Evolutionary conservation across 1,140 invertebrate genomes (phyloP), one percentile per base, ranked within the genome.

Genomic region (Neodiprion pinetum): DNA sequence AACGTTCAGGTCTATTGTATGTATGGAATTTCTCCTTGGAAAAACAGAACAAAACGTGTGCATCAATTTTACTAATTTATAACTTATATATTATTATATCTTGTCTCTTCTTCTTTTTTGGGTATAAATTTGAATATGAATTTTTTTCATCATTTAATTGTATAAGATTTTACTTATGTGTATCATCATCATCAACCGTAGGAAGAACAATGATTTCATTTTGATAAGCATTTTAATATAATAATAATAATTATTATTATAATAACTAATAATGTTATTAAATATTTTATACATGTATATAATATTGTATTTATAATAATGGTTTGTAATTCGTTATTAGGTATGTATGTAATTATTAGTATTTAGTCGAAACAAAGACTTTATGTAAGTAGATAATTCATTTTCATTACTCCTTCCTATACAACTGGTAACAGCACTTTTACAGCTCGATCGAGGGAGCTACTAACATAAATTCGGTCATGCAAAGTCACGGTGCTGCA

Each of bases 261-360:
- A 71, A 73, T 76, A 81, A 77, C 74, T 79, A 81, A 79, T 80
- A 81, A 80, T 82, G 75, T 82, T 80, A 82, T 83, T 81, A 83
- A 83, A 83, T 83, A 83, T 82, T 79, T 82, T 83, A 76, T 83
- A 83, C 81, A 83, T 81, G 67, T 81, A 82, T 75, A 82, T 82
- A 78, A 72, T 75, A 74, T 78, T 80, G 78, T 77, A 81, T 82
- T 82, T 78, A 76, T 81, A 82, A 82, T 80, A 72, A 73, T 70
- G 71, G 72, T 80, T 82, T 75, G 71, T 75, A 74, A 70, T 76
- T 79, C 73, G 81, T 73, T 67, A 76, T 79, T 81, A 75, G 50
- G 73, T 67, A 80, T 70, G 73, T 67, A 80, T 70, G 73, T 75
- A 77, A 77, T 71, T 71, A 71, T 80, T 75, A 81, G 70, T 80